Evolutionary conservation across 1,140 invertebrate species (phyloP).

Genomic region (Zaprionus kolodkinae): DNA sequence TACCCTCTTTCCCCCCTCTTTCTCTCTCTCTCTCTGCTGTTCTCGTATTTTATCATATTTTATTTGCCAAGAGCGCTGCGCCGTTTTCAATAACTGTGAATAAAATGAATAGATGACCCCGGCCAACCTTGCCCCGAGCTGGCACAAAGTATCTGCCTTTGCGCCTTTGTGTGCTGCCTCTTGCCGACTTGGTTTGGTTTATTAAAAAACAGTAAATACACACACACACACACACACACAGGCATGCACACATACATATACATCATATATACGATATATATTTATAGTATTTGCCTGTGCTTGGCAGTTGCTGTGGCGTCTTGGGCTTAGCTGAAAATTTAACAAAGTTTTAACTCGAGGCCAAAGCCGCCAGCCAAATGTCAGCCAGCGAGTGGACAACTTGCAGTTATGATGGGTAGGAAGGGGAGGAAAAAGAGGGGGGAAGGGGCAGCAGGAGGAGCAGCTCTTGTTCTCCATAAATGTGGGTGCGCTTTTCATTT

Average conservation of each 20-base stretch:
- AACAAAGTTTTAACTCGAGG: slow-evolving; percentile 48
- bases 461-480: slow-evolving; percentile 12
- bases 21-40: slow-evolving; percentile 13
- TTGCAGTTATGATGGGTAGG: slow-evolving; percentile 7
- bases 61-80: slow-evolving; percentile 62
- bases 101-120: slow-evolving; percentile 71
- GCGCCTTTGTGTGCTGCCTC: slow-evolving; percentile 24
- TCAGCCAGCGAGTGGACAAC: slow-evolving; percentile 59
- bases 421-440: background rate
- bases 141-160: slow-evolving; percentile 15
- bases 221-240: slow-evolving; percentile 1
- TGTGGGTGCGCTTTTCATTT: slow-evolving; percentile 29
- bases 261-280: background rate
- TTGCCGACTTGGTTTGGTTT: slow-evolving; percentile 49
- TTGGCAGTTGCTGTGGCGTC: slow-evolving; percentile 16
- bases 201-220: slow-evolving; percentile 56
- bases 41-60: slow-evolving; percentile 64
- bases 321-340: slow-evolving; percentile 47
- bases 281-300: background rate
- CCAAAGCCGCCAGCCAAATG: slow-evolving; percentile 61
- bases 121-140: slow-evolving; percentile 60
- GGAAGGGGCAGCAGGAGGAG: background rate
- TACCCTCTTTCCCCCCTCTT: background rate
- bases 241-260: background rate
- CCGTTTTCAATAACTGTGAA: slow-evolving; percentile 70